Conservation (phyloP, 1,140 invertebrate genomes). For the Macrosteles quadrilineatus region DNA sequence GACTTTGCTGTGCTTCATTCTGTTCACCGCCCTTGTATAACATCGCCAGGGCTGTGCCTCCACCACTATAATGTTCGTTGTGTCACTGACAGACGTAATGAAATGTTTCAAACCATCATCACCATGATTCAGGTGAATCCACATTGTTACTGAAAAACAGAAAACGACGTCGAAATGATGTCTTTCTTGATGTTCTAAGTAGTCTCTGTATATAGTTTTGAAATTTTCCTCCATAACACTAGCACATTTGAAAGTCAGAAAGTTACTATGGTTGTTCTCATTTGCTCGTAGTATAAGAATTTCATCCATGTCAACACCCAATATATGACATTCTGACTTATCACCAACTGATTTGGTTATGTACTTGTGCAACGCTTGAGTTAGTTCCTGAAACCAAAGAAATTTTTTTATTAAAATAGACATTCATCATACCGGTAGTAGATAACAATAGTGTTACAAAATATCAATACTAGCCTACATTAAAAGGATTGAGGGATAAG, state of each 20-base stretch:
- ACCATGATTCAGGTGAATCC: constrained; percentile 82
- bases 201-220: not conserved
- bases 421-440: too few species aligned
- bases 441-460: too few species aligned
- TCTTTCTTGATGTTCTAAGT: constrained; percentile 38
- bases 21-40: constrained; percentile 2
- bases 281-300: constrained; percentile 66
- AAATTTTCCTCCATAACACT: not conserved
- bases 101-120: constrained; percentile 54
- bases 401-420: not conserved
- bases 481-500: too few species aligned
- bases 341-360: constrained; percentile 1
- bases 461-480: too few species aligned
- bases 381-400: constrained; percentile 30
- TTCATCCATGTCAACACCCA: constrained; percentile 75
- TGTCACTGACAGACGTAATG: constrained; percentile 50
- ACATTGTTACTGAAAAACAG: constrained; percentile 88
- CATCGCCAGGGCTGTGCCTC: constrained; percentile 67
- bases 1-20: not conserved
- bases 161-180: constrained; percentile 68
- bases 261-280: constrained; percentile 51
- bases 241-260: constrained; percentile 57
- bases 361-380: constrained; percentile 12
- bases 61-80: constrained; percentile 63
- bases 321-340: constrained; percentile 53